Evolutionary conservation across 2,113 vertebrate genomes (phyloP).

Genomic region (Felis catus): DNA sequence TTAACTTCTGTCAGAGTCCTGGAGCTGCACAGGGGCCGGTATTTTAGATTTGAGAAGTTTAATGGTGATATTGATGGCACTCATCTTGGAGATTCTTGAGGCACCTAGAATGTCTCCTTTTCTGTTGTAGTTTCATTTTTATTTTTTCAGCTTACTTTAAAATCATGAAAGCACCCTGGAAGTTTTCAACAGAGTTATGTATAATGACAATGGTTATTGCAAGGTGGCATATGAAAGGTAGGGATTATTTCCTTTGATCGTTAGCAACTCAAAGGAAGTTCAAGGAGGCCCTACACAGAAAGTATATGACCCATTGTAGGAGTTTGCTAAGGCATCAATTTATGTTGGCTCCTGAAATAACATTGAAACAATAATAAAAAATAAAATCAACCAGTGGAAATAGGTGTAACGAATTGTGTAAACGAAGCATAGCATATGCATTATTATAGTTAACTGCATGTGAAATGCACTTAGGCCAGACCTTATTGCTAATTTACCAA

Average conservation of each 20-base stretch:
- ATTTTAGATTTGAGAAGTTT: background rate
- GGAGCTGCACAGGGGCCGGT: no score
- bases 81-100: background rate
- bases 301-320: background rate
- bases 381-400: constrained; percentile 74
- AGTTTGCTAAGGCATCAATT: constrained; percentile 70
- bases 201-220: background rate
- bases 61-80: background rate
- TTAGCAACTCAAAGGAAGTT: constrained; percentile 6
- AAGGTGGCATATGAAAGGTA: background rate
- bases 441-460: constrained; percentile 76
- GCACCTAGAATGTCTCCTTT: background rate
- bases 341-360: constrained; percentile 74
- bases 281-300: background rate
- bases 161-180: background rate
- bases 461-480: constrained; percentile 69
- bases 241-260: background rate
- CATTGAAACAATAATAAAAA: constrained; percentile 74
- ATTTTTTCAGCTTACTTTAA: background rate
- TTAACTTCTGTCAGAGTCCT: background rate
- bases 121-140: background rate
- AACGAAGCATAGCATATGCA: constrained; percentile 75
- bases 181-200: background rate
- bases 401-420: constrained; percentile 72
- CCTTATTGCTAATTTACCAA: constrained; percentile 69